Percentiles rank a stretch among this genome's conserved stretches.
These are phyloP conservation scores for Pseudorectes ferrugineus DNA, from an alignment of 2,113 vertebrate species.

Conservation along the genomic window DNA sequence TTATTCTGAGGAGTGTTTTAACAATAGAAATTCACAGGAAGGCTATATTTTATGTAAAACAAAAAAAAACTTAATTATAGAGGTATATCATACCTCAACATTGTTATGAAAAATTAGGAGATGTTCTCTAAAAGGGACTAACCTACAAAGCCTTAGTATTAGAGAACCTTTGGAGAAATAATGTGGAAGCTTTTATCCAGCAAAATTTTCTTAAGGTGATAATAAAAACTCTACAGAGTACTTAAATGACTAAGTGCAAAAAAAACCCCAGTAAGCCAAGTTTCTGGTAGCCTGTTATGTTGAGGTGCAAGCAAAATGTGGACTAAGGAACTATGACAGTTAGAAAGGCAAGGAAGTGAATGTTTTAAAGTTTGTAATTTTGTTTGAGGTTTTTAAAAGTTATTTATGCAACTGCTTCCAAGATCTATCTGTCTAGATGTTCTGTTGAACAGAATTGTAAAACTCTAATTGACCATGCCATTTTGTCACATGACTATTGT, in stretches of 20 bases:
- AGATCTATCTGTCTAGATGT: not conserved
- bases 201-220: not conserved
- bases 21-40: not conserved
- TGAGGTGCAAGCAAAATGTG: not conserved
- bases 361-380: not conserved
- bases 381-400: rapidly evolving
- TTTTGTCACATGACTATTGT: not conserved
- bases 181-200: not conserved
- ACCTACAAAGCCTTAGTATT: not conserved
- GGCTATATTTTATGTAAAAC: not conserved
- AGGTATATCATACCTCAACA: not conserved
- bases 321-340: not conserved
- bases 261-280: rapidly evolving
- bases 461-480: not conserved
- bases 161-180: not conserved
- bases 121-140: not conserved
- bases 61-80: not conserved
- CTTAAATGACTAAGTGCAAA: not conserved
- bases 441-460: not conserved
- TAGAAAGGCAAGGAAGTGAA: not conserved
- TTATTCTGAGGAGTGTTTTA: not conserved
- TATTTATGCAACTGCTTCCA: not conserved
- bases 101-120: not conserved
- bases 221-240: not conserved
- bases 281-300: not conserved